Evolutionary conservation across 2,888 invertebrate species (phyloP).

Genomic region (Cheilosia variabilis): DNA sequence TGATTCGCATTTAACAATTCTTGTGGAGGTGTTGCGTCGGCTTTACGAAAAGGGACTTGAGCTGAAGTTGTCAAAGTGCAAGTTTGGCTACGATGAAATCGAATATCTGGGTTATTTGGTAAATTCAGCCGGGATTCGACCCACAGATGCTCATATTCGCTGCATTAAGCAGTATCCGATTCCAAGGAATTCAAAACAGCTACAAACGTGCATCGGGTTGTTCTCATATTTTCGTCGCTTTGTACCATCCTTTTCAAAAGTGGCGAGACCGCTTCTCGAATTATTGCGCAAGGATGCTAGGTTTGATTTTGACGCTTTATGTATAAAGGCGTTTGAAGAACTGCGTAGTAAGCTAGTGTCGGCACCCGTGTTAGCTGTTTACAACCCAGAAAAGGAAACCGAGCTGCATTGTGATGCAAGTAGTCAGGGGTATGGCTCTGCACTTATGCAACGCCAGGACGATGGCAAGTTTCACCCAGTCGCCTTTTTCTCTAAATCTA

Average conservation of each 20-base stretch:
- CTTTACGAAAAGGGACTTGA: too few species aligned
- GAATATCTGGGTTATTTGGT: too few species aligned
- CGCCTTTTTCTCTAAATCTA: conserved; percentile 70
- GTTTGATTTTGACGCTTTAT: conserved; percentile 35
- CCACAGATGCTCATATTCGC: too few species aligned
- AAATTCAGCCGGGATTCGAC: too few species aligned
- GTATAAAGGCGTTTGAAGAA: conserved; percentile 34
- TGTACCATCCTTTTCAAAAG: conserved; percentile 43
- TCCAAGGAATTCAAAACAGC: not conserved
- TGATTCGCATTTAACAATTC: too few species aligned
- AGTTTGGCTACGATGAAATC: too few species aligned
- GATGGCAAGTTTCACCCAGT: conserved; percentile 42
- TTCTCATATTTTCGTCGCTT: conserved; percentile 57
- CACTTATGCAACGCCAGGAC: conserved; percentile 20
- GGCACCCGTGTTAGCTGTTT: conserved; percentile 78
- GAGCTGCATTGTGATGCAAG: conserved; percentile 79
- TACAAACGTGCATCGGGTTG: conserved; percentile 51
- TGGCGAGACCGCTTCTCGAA: conserved; percentile 46
- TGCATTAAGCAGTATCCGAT: conserved; percentile 10
- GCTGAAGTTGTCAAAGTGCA: too few species aligned
- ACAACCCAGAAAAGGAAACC: conserved; percentile 76
- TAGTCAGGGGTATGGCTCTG: conserved; percentile 26
- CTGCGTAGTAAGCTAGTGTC: conserved; percentile 25
- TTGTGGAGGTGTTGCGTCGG: too few species aligned
- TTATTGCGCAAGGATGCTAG: conserved; percentile 26